A percentile compares a stretch with the other conserved stretches of the same genome.
These are phyloP conservation scores for Galago senegalensis DNA, from an alignment of 2,797 vertebrate species.

Conservation along the genomic window DNA sequence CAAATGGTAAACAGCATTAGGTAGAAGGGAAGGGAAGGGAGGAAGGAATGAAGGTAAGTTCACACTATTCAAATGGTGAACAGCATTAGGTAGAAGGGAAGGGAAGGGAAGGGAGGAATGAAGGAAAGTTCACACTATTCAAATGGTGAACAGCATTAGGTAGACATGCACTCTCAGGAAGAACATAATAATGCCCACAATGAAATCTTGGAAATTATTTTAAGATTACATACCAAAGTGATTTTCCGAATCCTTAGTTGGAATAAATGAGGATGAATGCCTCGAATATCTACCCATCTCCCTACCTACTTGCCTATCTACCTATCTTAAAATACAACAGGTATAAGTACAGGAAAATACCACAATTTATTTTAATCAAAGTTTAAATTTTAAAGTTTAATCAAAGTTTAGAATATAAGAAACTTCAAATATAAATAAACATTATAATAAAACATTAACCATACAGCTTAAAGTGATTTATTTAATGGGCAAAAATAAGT, in stretches of 20 bases:
- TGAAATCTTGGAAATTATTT: neutral
- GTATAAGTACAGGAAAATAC: neutral
- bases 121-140: too few species aligned
- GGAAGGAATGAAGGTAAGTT: too few species aligned
- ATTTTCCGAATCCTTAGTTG: neutral
- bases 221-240: neutral
- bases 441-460: constrained; percentile 12
- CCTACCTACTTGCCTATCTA: neutral
- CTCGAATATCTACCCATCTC: neutral
- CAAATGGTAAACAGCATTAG: too few species aligned
- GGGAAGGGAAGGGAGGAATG: too few species aligned
- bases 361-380: neutral
- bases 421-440: neutral
- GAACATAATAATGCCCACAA: neutral
- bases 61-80: too few species aligned
- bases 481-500: neutral
- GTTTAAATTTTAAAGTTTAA: neutral
- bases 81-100: too few species aligned
- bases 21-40: too few species aligned
- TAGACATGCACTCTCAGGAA: neutral
- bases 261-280: neutral
- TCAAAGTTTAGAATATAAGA: neutral
- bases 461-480: neutral
- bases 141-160: neutral
- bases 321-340: neutral